These are phyloP conservation scores for Cataglyphis rosenhaueri DNA, from an alignment of 2,888 invertebrate species.

Conservation along the genomic window DNA sequence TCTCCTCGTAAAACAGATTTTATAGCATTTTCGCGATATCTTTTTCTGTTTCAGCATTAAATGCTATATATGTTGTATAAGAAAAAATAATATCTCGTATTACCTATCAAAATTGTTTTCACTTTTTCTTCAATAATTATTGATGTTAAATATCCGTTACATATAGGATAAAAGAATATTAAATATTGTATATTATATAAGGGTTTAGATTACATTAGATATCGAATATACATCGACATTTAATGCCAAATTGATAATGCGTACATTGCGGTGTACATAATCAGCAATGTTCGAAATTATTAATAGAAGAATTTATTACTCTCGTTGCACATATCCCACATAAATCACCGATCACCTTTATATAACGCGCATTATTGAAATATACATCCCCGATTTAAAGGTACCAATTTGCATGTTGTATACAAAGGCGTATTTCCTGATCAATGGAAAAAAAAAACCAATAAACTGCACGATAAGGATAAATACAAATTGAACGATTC, in stretches of 20 bases:
- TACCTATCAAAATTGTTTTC: not conserved
- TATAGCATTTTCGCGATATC: not conserved
- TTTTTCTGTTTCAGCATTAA: not conserved
- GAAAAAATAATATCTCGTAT: not conserved
- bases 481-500: not conserved
- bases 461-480: not conserved
- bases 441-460: not conserved
- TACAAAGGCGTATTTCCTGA: not conserved
- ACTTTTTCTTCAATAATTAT: not conserved
- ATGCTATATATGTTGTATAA: not conserved
- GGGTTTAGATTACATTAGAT: not conserved
- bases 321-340: not conserved
- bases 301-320: constrained; percentile 44
- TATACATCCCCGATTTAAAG: constrained; percentile 9
- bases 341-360: constrained; percentile 23
- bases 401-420: not conserved
- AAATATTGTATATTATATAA: not conserved
- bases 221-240: not conserved
- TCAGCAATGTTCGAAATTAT: constrained; percentile 45
- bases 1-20: not conserved
- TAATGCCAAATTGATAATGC: constrained; percentile 30
- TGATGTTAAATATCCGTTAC: no score
- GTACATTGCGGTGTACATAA: constrained; percentile 28
- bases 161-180: no score
- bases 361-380: constrained; percentile 9